Base-by-base conservation (phyloP, 1,140 invertebrate species). In the Megalopta genalis region DNA sequence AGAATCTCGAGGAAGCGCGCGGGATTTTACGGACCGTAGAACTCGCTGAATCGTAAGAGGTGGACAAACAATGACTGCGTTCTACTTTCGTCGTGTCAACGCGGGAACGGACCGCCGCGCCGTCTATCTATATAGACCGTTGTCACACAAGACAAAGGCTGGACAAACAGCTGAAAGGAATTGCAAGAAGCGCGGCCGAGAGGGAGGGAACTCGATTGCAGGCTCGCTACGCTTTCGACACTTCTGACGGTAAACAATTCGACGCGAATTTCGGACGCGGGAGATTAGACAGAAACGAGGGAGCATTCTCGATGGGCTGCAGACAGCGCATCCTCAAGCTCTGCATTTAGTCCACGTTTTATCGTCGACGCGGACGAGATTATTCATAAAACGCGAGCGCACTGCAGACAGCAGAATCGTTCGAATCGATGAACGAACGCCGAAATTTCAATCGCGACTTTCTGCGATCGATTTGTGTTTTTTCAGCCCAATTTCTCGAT, bases 81-180 rank as follows among this genome's bases (percentile, higher is more conserved):
- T 57, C 54, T n/a, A n/a, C 54, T 57, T 57, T 57, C 49, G 54
- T 21, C 8, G n/a, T n/a, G 63, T 65, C 62, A 9, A 23, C 63
- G 37, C 4, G 62, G 21, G 32, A 63, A n/a, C 7, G 37, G 37
- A 42, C 18, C 37, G 21, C 63, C 21, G 37, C 63, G 37, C 63
- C 49, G 49, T n/a, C n/a, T 52, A 52, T 52, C 49, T 9, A 39
- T 9, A 39, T 39, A 64, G 54, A 57, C 21, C 21, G 63, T n/a
- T 18, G 63, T 42, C 32, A 42, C 60, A 18, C 8, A n/a, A 64
- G 63, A 64, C 32, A 39, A 42, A n/a, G 63, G 63, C 18, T 32
- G 60, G 60, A 63, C 60, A 63, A 64, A 32, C 18, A 64, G 39
- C 32, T 39, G 21, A 64, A 39, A n/a, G 62, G 27, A 64, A 64